phyloP scores from a whole-genome alignment of 1,140 invertebrate species.

The Scaptomyza pallida region DNA sequence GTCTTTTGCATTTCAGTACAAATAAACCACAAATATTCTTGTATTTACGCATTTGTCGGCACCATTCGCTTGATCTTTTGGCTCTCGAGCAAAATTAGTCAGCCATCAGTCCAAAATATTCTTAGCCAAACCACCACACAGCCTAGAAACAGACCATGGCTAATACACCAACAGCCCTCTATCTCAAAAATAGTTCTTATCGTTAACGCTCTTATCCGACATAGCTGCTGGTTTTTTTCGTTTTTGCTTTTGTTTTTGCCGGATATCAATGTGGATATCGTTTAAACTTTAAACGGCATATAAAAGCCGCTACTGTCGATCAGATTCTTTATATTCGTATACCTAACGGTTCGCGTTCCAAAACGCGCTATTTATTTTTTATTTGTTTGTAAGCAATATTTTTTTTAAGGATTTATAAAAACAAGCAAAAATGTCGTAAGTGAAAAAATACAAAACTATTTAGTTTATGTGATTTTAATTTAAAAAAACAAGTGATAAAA shows the following conservation, averaged over 20 bases:
- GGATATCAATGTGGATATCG: not conserved
- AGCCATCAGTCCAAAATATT: slow-evolving; percentile 34
- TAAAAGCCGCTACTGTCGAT: slow-evolving; percentile 4
- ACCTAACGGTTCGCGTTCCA: slow-evolving; percentile 11
- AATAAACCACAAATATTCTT: slow-evolving; percentile 16
- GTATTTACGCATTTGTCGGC: slow-evolving; percentile 21
- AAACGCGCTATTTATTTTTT: slow-evolving; percentile 14
- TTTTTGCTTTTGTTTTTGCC: not conserved
- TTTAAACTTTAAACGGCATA: slow-evolving; percentile 1
- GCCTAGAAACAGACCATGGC: not conserved
- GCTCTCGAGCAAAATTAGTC: slow-evolving; percentile 46
- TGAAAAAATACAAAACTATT: slow-evolving; percentile 9
- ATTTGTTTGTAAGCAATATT: slow-evolving; percentile 18
- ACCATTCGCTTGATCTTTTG: slow-evolving; percentile 43
- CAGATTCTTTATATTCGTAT: not conserved
- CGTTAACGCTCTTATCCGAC: not conserved
- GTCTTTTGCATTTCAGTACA: slow-evolving; percentile 25
- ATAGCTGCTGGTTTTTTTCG: not conserved
- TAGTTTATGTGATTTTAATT: too few relatives aligned
- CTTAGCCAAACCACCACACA: not conserved
- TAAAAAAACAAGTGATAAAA: too few relatives aligned
- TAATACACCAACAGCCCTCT: not conserved
- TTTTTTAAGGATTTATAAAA: slow-evolving; percentile 31
- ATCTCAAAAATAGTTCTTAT: slow-evolving; percentile 4
- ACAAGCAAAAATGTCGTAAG: slow-evolving; percentile 58